These are phyloP conservation scores for Ceratina australensis DNA, from an alignment of 1,140 invertebrate species.

Conservation along the genomic window DNA sequence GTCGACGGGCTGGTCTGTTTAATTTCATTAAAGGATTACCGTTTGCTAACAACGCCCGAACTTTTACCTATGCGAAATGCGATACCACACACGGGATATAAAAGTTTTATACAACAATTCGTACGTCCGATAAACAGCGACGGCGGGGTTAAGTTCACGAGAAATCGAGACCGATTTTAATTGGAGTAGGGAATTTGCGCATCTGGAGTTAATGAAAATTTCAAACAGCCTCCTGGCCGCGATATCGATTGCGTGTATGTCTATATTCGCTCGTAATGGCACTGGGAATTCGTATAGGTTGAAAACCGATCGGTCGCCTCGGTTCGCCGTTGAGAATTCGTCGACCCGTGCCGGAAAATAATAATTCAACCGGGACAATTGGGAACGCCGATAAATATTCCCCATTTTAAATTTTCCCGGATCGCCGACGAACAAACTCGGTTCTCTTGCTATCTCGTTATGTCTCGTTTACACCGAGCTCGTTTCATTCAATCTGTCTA, in stretches of 20 bases:
- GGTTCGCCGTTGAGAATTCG: not conserved
- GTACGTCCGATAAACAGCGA: slow-evolving; percentile 10
- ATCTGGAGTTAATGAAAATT: slow-evolving; percentile 39
- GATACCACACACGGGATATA: too few species aligned
- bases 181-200: slow-evolving; percentile 29
- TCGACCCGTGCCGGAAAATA: not conserved
- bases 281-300: not conserved
- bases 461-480: not conserved
- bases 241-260: slow-evolving; percentile 22
- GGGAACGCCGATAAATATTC: not conserved
- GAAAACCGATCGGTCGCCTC: not conserved
- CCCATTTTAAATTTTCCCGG: not conserved
- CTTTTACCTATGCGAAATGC: too few species aligned
- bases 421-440: not conserved
- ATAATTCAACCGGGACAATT: slow-evolving; percentile 7
- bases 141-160: not conserved
- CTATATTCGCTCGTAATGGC: slow-evolving; percentile 3
- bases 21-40: not conserved
- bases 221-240: not conserved
- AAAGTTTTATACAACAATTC: not conserved
- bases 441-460: not conserved
- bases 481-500: not conserved
- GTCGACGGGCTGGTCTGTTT: not conserved
- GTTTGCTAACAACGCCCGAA: not conserved
- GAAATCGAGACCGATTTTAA: slow-evolving; percentile 15